phyloP scores from a whole-genome alignment of 2,888 invertebrate species.

The Xylota sylvarum region DNA sequence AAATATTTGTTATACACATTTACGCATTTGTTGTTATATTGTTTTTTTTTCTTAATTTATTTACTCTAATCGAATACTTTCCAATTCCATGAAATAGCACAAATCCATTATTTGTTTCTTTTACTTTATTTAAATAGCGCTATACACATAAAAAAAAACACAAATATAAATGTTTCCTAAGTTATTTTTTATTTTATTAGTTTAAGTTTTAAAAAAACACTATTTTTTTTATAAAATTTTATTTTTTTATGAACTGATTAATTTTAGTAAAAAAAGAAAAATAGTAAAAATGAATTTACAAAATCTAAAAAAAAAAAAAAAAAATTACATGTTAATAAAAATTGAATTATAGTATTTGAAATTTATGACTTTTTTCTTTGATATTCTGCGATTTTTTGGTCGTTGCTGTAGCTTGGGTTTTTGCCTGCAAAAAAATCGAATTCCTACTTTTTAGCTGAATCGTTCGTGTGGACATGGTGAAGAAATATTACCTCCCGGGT shows the following conservation, averaged over 20 bases:
- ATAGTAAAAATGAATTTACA: constrained; percentile 38
- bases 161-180: constrained; percentile 71
- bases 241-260: constrained; percentile 75
- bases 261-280: constrained; percentile 52
- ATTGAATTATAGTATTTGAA: constrained; percentile 70
- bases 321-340: constrained; percentile 73
- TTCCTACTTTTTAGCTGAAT: no score
- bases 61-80: constrained; percentile 67
- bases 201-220: constrained; percentile 36
- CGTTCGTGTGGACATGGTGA: no score
- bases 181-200: constrained; percentile 67
- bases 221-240: constrained; percentile 16
- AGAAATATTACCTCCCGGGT: no score
- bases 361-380: constrained; percentile 1
- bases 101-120: constrained; percentile 20
- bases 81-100: constrained; percentile 68
- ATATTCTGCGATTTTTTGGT: background rate
- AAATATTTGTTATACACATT: constrained; percentile 46
- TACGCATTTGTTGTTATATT: constrained; percentile 66
- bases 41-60: constrained; percentile 57
- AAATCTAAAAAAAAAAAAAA: constrained; percentile 41
- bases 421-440: no score
- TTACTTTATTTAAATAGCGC: constrained; percentile 13
- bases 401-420: background rate
- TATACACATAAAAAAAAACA: constrained; percentile 48